Percentiles rank a stretch among this genome's conserved stretches.
These are phyloP conservation scores for Enteromius viviparus DNA, from an alignment of 2,797 vertebrate species.

Conservation along the genomic window DNA sequence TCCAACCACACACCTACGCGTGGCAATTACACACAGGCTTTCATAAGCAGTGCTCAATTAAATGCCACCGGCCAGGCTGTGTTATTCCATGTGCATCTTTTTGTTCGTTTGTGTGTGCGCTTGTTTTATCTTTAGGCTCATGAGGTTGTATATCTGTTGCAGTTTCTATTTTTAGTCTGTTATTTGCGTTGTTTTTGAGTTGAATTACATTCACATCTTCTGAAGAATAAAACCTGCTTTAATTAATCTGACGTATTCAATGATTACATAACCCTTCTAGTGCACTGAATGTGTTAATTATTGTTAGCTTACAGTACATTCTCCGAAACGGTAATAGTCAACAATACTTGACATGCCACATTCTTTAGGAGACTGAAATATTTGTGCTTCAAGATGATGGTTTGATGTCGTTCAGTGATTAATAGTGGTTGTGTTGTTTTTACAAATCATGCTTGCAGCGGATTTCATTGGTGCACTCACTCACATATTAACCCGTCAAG, in stretches of 20 bases:
- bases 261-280: neutral
- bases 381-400: neutral
- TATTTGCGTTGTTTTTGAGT: neutral
- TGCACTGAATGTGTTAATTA: neutral
- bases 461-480: neutral
- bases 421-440: neutral
- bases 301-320: neutral
- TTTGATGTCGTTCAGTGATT: neutral
- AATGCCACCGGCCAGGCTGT: neutral
- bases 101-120: neutral
- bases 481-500: neutral
- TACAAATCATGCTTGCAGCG: neutral
- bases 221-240: neutral
- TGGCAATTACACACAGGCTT: slow-evolving; percentile 8
- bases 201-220: neutral
- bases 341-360: slow-evolving; percentile 2
- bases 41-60: slow-evolving; percentile 17
- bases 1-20: slow-evolving; percentile 11
- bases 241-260: neutral
- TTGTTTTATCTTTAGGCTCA: neutral
- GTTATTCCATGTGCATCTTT: neutral
- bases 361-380: slow-evolving; percentile 3
- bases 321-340: neutral
- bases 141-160: neutral
- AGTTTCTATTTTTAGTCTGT: neutral